Evolutionary conservation across 2,797 vertebrate genomes (phyloP).

Genomic region (Pagetopsis macropterus): DNA sequence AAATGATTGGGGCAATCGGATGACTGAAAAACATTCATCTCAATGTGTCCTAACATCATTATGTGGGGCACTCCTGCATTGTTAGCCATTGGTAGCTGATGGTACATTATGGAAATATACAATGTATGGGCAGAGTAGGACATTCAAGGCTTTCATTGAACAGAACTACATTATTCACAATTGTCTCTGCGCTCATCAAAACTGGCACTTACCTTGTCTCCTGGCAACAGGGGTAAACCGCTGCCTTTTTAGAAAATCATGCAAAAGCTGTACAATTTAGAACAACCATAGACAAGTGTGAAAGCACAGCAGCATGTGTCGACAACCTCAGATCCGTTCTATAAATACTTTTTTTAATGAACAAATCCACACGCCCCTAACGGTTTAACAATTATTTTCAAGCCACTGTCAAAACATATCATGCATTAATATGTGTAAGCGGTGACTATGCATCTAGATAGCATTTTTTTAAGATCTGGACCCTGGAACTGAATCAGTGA

Average conservation of each 20-base stretch:
- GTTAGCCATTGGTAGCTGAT: neutral
- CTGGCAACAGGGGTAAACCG: conserved; percentile 18
- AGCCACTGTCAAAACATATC: neutral
- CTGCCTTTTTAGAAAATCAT: conserved; percentile 21
- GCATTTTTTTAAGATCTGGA: neutral
- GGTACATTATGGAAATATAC: neutral
- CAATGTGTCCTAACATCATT: neutral
- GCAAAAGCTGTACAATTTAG: conserved; percentile 3
- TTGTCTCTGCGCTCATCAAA: neutral
- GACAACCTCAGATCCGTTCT: neutral
- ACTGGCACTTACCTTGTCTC: neutral
- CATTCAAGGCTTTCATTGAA: conserved; percentile 2
- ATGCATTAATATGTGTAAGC: neutral
- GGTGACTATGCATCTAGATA: neutral
- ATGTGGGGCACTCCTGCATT: neutral
- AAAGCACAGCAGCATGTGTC: neutral
- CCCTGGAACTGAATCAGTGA: conserved; percentile 45
- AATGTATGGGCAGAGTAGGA: neutral
- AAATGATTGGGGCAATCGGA: neutral
- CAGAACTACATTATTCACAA: neutral
- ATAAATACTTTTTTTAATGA: conserved; percentile 23
- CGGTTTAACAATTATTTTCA: neutral
- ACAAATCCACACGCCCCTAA: neutral
- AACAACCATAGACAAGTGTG: conserved; percentile 5
- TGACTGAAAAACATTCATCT: neutral